Evolutionary conservation across 2,888 invertebrate genomes (phyloP).

Genomic region (Cataglyphis rosenhaueri): DNA sequence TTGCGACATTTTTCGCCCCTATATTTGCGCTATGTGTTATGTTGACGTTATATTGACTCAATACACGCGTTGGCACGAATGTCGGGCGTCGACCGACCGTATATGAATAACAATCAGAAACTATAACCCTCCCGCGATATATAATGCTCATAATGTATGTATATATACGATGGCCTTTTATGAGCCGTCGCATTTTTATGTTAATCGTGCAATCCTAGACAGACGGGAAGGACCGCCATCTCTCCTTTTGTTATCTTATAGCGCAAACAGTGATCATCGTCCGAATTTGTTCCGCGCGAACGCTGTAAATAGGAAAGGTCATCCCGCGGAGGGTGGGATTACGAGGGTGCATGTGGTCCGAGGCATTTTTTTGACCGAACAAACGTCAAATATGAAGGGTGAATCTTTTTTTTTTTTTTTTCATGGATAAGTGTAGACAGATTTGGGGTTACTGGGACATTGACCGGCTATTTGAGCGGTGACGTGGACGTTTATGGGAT

Average conservation of each 20-base stretch:
- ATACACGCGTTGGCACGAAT: constrained; percentile 64
- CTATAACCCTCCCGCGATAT: constrained; percentile 76
- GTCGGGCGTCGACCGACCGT: constrained; percentile 64
- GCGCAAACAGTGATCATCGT: constrained; percentile 77
- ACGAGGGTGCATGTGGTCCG: constrained; percentile 69
- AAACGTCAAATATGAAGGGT: constrained; percentile 66
- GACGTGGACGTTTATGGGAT: constrained; percentile 41
- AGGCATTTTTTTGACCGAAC: constrained; percentile 55
- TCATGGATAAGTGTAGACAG: constrained; percentile 8
- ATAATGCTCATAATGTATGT: constrained; percentile 69
- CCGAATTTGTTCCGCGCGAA: constrained; percentile 77
- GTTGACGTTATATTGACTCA: constrained; percentile 75
- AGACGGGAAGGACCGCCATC: constrained; percentile 35
- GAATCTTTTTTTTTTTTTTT: constrained; percentile 22
- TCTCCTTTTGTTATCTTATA: constrained; percentile 50
- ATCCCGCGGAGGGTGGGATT: constrained; percentile 63
- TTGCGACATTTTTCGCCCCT: neutral
- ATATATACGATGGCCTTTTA: constrained; percentile 75
- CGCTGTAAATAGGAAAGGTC: constrained; percentile 66
- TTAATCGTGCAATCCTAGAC: constrained; percentile 77
- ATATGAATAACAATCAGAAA: constrained; percentile 83
- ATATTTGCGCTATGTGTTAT: constrained; percentile 54
- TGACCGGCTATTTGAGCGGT: constrained; percentile 34
- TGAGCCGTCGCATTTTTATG: constrained; percentile 81
- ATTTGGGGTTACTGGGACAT: constrained; percentile 13